Conservation (phyloP, 2,113 vertebrate species). For the Crotalus viridis region DNA sequence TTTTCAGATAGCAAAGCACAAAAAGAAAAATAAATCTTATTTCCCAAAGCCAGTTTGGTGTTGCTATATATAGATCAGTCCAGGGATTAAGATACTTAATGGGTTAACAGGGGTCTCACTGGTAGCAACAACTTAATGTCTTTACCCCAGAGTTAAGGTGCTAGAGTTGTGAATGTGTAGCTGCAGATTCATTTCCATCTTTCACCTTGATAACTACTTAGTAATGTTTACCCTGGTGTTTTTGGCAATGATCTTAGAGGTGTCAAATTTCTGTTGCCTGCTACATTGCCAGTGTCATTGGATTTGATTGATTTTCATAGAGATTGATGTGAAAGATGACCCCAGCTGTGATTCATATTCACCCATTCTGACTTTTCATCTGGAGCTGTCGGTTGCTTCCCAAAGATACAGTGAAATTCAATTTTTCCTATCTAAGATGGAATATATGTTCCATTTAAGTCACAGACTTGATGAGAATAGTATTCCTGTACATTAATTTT, state of each 20-base stretch:
- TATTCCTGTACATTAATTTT: background rate
- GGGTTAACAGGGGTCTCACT: background rate
- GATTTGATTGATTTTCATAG: background rate
- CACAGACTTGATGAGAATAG: background rate
- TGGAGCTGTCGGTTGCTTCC: background rate
- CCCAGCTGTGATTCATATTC: background rate
- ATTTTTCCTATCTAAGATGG: background rate
- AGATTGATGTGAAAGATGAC: background rate
- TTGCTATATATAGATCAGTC: slow-evolving; percentile 35
- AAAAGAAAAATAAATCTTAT: background rate
- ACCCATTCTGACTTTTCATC: background rate
- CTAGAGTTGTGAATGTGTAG: background rate
- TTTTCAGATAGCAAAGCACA: background rate
- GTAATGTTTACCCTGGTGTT: background rate
- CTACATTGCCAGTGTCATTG: background rate
- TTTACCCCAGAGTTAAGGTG: background rate
- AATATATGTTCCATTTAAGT: background rate
- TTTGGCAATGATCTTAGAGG: background rate
- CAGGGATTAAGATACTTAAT: background rate
- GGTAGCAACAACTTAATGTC: background rate
- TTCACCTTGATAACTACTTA: background rate
- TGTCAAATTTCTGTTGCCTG: background rate
- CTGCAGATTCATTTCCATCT: background rate
- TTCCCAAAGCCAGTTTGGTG: slow-evolving; percentile 51
- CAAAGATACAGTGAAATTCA: background rate